phyloP scores from a whole-genome alignment of 2,888 invertebrate species.

The Zygogramma bicolorata region DNA sequence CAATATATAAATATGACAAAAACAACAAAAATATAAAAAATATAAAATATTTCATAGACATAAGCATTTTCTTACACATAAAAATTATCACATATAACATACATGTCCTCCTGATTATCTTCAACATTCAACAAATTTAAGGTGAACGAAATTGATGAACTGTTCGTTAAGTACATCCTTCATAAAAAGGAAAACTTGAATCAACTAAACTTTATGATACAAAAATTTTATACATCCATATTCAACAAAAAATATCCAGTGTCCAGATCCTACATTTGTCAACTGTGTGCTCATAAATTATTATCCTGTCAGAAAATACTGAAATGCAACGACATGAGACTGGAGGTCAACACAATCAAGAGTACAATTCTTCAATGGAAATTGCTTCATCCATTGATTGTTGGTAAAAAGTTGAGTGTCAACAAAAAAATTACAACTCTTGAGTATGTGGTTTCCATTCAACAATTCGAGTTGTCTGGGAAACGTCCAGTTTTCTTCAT shows the following conservation, averaged over 20 bases:
- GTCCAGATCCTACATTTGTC: not conserved
- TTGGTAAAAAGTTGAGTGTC: no score
- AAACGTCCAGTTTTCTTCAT: no score
- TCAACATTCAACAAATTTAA: slow-evolving; percentile 30
- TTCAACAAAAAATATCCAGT: not conserved
- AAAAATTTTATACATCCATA: not conserved
- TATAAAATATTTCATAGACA: slow-evolving; percentile 48
- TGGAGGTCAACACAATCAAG: no score
- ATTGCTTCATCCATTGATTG: no score
- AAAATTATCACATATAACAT: slow-evolving; percentile 53
- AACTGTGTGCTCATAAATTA: no score
- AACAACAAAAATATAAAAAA: slow-evolving; percentile 41
- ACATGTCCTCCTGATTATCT: slow-evolving; percentile 43
- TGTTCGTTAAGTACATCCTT: slow-evolving; percentile 3
- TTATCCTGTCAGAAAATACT: no score
- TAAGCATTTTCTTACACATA: slow-evolving; percentile 48
- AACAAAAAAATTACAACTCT: no score
- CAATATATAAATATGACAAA: slow-evolving; percentile 40
- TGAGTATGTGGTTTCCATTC: no score
- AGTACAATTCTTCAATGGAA: no score
- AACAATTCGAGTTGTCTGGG: no score
- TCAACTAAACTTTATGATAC: not conserved
- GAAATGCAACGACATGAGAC: no score
- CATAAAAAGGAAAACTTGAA: not conserved
- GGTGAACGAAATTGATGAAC: not conserved